These are phyloP conservation scores for Leptinotarsa texana DNA, from an alignment of 1,140 invertebrate species.

Conservation along the genomic window DNA sequence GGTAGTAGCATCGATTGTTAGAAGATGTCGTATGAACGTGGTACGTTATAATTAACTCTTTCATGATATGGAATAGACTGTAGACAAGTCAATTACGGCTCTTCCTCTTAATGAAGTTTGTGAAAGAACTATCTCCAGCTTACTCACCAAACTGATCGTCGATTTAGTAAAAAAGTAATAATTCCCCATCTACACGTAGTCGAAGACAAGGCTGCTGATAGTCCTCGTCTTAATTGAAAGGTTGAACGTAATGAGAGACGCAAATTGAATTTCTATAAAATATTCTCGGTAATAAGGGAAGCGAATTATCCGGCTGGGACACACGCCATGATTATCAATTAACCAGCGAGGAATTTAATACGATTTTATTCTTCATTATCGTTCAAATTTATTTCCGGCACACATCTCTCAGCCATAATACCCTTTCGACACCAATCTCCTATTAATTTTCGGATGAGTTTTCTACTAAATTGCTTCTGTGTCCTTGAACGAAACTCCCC, in stretches of 20 bases:
- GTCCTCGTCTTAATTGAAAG: constrained; percentile 11
- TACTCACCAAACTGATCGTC: too few relatives aligned
- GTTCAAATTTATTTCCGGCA: constrained; percentile 22
- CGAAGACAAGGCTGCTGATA: not conserved
- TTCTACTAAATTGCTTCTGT: constrained; percentile 15
- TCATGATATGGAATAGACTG: too few relatives aligned
- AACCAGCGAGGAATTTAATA: constrained; percentile 23
- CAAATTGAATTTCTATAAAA: constrained; percentile 24
- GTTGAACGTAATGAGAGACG: constrained; percentile 16
- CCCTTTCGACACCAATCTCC: constrained; percentile 12
- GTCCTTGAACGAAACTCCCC: constrained; percentile 17
- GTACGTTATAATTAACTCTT: too few relatives aligned
- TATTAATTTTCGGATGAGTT: constrained; percentile 23
- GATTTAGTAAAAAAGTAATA: too few relatives aligned
- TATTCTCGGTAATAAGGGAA: constrained; percentile 19
- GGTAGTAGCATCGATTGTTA: too few relatives aligned
- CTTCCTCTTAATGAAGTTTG: too few relatives aligned
- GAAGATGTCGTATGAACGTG: too few relatives aligned
- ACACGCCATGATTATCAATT: constrained; percentile 22
- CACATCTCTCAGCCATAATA: constrained; percentile 1
- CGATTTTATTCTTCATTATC: constrained; percentile 24
- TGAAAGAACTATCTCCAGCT: too few relatives aligned
- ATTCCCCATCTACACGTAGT: not conserved
- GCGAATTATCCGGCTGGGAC: constrained; percentile 13
- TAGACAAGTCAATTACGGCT: too few relatives aligned